Base-by-base conservation (phyloP, 92 coral and sea anemone genomes). In the Scolanthus callimorphus region DNA sequence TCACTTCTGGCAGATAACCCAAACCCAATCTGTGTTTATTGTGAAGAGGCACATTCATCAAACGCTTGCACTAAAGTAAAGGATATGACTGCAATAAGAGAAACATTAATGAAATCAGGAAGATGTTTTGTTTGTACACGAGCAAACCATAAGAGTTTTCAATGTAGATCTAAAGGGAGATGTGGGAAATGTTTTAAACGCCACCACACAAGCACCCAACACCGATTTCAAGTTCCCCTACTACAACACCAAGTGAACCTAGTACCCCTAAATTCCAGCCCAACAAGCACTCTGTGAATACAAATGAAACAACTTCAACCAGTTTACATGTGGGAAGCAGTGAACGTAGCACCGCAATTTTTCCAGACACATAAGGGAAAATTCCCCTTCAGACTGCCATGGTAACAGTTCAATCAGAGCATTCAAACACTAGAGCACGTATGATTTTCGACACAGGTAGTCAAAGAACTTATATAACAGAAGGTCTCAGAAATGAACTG, bases 391-490 rank as follows among this genome's bases (percentile, higher is more conserved):
- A 77, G 45, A 77, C 58, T 0, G 83, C 78, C 23, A 50, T 55
- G 10, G 71, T 41, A 21, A 56, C 59, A 27, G 57, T 46, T 27
- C 29, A 15, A 11, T 58, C 54, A 27, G 11, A 59, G 67, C 52
- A 51, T 41, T 4, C 49, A 26, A 53, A 44, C 59, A 28, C 31
- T 27, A 29, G 64, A 48, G 55, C 46, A 20, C 48, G 76, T 49
- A 27, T 63, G 30, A 60, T 71, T 4, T 21, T 77, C 25, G 85
- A 83, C 31, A 64, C 68, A 3, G 81, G 81, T 15, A 78, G 78
- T 46, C 77, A 77, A 51, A 17, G 77, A 2, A 37, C 73, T 0
- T 77, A 77, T 49, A 49, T 83, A 25, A 65, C 85, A 11, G 30
- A 45, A 15, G 25, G 53, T 17, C 17, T 70, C 13, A 68, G 57